These are phyloP conservation scores for Eupithecia tripunctaria DNA, from an alignment of 2,888 invertebrate species.

Conservation along the genomic window DNA sequence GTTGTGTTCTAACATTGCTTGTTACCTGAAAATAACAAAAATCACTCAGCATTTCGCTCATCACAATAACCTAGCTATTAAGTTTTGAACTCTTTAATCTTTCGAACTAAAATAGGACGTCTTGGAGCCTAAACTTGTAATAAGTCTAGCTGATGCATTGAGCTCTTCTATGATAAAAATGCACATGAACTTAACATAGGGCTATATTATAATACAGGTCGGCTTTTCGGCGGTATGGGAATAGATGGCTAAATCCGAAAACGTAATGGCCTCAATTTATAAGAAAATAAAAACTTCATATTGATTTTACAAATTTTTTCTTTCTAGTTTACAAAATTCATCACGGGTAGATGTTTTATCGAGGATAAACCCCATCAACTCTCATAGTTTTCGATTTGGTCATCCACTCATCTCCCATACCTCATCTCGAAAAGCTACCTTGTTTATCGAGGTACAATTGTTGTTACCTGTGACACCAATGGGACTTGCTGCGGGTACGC, in stretches of 20 bases:
- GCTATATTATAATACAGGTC: background rate
- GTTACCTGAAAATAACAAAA: slow-evolving; percentile 68
- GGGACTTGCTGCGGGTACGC: slow-evolving; percentile 86
- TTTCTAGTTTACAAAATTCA: too few species aligned
- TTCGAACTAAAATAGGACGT: background rate
- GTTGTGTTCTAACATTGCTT: slow-evolving; percentile 77
- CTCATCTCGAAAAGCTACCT: too few species aligned
- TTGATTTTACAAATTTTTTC: too few species aligned
- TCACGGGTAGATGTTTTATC: too few species aligned
- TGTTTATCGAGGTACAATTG: background rate
- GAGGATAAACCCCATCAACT: too few species aligned
- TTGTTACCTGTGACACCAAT: slow-evolving; percentile 75
- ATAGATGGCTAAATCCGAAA: too few species aligned
- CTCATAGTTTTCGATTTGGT: too few species aligned
- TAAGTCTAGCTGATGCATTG: background rate
- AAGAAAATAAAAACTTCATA: too few species aligned
- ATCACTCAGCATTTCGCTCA: background rate
- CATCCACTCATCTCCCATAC: too few species aligned
- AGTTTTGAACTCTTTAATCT: background rate
- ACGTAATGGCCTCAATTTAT: too few species aligned
- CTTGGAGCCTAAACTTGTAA: background rate
- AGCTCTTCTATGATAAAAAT: background rate
- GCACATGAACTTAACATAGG: background rate
- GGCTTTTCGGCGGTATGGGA: too few species aligned
- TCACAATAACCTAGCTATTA: background rate